Evolutionary conservation across 2,113 vertebrate genomes (phyloP), one percentile per base, ranked within the genome.

Genomic region (Cyanoliseus patagonus): DNA sequence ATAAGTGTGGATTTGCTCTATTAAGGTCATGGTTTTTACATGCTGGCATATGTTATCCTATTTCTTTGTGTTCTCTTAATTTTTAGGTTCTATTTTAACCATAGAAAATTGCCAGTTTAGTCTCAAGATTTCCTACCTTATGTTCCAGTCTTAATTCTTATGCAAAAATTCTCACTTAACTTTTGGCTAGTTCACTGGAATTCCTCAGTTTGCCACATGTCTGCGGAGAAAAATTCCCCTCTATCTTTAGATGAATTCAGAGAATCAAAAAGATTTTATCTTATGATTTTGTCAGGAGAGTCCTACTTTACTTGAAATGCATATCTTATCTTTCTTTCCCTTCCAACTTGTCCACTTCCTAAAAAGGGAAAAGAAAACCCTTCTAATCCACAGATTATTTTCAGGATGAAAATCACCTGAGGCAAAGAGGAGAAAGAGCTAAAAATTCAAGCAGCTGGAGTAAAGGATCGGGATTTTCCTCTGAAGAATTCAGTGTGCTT

Each of bases 381-480:
- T 5, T 51, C 83, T 95, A 96, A 89, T 49, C 25, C 19, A n/a
- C 33, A 64, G 57, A 77, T 92, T 88, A 19, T 91, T 91, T 98
- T 86, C 97, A 95, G 87, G 76, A 90, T 72, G 97, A 97, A 97
- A 97, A 97, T 84, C 90, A 94, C 18, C 72, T 94, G 42, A 96
- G 95, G 18, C 95, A 97, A 92, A 83, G 72, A 3, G 82, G 80
- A 93, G 94, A 83, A 28, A 85, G 70, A 86, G 31, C 47, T 27
- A 97, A 92, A 89, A 94, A 63, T 31, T 96, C 95, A n/a, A 88
- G 89, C 59, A 92, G 85, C 64, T 97, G 90, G 37, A 97, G 95
- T 55, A 94, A 93, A 77, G 88, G 51, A 31, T 97, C 89, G 0
- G 85, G 76, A n/a, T 67, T 78, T 28, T 97, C 97, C 17, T 97